Conservation (phyloP, 2,888 invertebrate genomes). For the Orchesella flavescens region DNA sequence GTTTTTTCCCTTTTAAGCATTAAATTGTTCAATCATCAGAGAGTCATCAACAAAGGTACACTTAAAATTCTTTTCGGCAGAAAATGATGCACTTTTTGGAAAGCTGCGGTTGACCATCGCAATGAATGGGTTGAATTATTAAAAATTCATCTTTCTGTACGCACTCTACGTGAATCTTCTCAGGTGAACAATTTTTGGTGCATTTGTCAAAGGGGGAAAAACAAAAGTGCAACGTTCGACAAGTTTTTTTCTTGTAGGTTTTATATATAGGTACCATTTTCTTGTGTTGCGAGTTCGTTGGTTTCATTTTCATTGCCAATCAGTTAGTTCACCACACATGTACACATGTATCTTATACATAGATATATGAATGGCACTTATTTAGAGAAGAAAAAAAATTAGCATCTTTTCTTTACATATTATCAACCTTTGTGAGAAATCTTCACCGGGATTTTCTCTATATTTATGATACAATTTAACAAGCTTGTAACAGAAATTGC, state of each 20-base stretch:
- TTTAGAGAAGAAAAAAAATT: no score
- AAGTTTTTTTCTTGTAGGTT: no score
- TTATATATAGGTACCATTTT: not conserved
- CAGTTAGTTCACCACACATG: conserved; percentile 9
- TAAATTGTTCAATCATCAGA: not conserved
- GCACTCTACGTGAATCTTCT: no score
- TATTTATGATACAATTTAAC: no score
- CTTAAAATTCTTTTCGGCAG: not conserved
- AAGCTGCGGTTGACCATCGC: conserved; percentile 22
- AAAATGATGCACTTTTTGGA: conserved; percentile 19
- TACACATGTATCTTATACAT: not conserved
- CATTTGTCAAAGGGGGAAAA: conserved; percentile 27
- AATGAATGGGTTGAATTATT: not conserved
- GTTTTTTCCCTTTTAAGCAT: no score
- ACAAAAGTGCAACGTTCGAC: conserved; percentile 53
- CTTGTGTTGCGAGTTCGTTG: conserved; percentile 37
- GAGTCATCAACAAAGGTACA: not conserved
- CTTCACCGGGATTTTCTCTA: no score
- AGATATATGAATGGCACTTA: no score
- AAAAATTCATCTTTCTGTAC: no score
- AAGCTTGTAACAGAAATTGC: no score
- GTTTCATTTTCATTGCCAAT: conserved; percentile 18
- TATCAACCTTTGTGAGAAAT: no score
- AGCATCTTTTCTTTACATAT: no score
- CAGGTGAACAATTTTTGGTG: not conserved